Conservation (phyloP, 2,113 vertebrate species). For the Lycocorax pyrrhopterus region DNA sequence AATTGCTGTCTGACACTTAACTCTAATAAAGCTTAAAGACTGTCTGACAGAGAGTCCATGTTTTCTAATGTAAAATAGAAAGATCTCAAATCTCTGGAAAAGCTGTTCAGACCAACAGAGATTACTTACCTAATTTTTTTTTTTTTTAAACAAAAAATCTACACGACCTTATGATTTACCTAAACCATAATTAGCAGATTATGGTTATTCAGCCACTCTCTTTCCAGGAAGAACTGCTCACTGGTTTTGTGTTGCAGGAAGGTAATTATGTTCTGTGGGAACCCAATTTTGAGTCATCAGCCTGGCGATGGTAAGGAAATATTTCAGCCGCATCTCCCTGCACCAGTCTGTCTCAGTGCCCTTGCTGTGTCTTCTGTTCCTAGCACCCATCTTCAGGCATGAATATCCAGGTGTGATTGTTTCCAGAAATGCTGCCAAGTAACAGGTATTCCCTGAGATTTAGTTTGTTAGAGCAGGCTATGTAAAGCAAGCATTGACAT, state of each 20-base stretch:
- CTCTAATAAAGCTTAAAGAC: background rate
- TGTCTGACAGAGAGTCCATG: background rate
- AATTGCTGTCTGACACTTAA: background rate
- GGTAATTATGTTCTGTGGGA: background rate
- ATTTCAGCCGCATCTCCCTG: background rate
- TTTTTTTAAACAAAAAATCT: background rate
- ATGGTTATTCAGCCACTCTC: background rate
- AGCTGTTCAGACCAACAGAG: background rate
- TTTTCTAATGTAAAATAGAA: background rate
- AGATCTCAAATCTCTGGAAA: background rate
- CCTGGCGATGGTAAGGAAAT: background rate
- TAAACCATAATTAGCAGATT: background rate
- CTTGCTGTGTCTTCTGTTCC: background rate
- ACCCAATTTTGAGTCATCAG: background rate
- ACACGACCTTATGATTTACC: background rate
- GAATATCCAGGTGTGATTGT: background rate
- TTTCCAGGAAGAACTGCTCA: background rate
- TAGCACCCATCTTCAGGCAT: background rate
- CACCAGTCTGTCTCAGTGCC: background rate
- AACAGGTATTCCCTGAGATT: background rate
- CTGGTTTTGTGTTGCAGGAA: background rate
- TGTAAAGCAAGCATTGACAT: background rate
- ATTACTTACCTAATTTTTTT: background rate
- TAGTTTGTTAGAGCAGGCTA: accelerated
- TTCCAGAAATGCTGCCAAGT: background rate